These are phyloP conservation scores for Epizoanthus illoricatus DNA, from an alignment of 92 coral and sea anemone species.

Conservation along the genomic window DNA sequence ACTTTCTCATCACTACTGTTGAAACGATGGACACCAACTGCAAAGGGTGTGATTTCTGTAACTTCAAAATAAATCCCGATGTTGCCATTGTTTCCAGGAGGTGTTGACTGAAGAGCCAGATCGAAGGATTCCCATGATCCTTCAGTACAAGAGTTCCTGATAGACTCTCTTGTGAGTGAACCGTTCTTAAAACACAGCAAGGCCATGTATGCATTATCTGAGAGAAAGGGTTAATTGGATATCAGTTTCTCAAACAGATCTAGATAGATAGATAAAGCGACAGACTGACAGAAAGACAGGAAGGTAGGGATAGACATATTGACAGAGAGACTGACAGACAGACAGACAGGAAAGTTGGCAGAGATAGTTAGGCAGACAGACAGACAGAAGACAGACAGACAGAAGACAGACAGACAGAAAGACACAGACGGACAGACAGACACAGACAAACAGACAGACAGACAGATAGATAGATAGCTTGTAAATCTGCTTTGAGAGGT, in stretches of 20 bases:
- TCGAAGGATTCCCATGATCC: slow-evolving; percentile 88
- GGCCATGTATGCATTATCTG: slow-evolving; percentile 93
- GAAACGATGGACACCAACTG: slow-evolving; percentile 86
- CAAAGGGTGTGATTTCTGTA: slow-evolving; percentile 95
- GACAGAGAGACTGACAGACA: no score
- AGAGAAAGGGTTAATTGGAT: background rate
- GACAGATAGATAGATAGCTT: no score
- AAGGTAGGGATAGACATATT: no score
- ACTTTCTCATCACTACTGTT: slow-evolving; percentile 65
- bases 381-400: no score
- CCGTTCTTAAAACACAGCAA: slow-evolving; percentile 96
- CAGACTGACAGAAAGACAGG: no score
- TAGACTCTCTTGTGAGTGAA: slow-evolving; percentile 85
- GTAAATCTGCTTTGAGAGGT: no score
- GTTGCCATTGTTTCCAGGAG: slow-evolving; percentile 94
- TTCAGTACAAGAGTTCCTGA: slow-evolving; percentile 76
- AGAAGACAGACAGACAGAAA: no score
- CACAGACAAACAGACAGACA: no score
- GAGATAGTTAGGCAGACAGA: no score
- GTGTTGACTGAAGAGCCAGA: slow-evolving; percentile 59
- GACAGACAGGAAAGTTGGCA: no score
- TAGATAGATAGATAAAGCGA: no score
- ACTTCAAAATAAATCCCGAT: slow-evolving; percentile 92
- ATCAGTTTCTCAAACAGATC: background rate
- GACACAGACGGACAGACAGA: no score